These are phyloP conservation scores for Ligdia adustata DNA, from an alignment of 2,888 invertebrate genomes.

Conservation along the genomic window DNA sequence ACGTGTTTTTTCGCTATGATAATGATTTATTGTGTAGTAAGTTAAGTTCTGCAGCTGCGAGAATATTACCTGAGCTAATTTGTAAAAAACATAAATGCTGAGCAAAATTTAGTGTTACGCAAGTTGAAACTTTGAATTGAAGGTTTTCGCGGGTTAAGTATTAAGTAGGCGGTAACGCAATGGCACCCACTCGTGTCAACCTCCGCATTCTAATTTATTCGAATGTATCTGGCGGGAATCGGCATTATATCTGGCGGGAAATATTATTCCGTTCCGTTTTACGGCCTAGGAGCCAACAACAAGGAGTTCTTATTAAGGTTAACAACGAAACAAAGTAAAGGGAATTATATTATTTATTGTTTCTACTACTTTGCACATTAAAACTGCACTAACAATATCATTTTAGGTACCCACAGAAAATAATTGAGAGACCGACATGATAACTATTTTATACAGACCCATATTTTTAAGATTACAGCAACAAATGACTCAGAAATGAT, in stretches of 20 bases:
- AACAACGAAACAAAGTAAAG: too few relatives aligned
- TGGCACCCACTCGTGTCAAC: constrained; percentile 50
- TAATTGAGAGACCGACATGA: too few relatives aligned
- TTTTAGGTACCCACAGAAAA: too few relatives aligned
- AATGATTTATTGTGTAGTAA: constrained; percentile 10
- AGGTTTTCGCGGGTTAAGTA: constrained; percentile 24
- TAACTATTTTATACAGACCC: too few relatives aligned
- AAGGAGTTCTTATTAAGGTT: constrained; percentile 49
- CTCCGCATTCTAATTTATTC: constrained; percentile 42
- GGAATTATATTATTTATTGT: too few relatives aligned
- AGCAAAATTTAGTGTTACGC: constrained; percentile 22
- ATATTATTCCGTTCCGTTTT: constrained; percentile 56
- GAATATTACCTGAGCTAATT: too few relatives aligned
- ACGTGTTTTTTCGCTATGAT: background rate
- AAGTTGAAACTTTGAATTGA: constrained; percentile 21
- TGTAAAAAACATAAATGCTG: too few relatives aligned
- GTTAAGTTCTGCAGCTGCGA: background rate
- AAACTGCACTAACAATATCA: too few relatives aligned
- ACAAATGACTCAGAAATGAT: too few relatives aligned
- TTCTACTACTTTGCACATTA: too few relatives aligned
- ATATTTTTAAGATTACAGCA: too few relatives aligned
- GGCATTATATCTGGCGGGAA: constrained; percentile 47
- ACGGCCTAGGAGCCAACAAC: constrained; percentile 51
- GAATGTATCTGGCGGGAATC: constrained; percentile 49
- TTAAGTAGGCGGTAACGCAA: constrained; percentile 14